Percentiles rank a stretch among this genome's conserved stretches.
These are phyloP conservation scores for Ganaspis sp. DNA, from an alignment of 1,140 invertebrate genomes.

Conservation along the genomic window DNA sequence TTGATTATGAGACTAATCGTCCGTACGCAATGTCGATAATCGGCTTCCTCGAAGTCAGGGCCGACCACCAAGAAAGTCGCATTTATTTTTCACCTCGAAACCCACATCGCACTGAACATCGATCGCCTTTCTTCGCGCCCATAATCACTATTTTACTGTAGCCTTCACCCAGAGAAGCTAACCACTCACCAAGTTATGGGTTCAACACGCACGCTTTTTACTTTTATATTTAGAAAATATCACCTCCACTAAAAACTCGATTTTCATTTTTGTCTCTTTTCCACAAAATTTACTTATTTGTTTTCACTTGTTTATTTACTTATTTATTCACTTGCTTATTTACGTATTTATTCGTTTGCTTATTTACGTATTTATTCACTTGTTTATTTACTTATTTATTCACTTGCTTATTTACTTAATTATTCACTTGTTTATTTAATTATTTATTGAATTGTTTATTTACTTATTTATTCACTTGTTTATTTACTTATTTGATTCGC, in stretches of 20 bases:
- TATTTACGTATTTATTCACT: too few relatives aligned
- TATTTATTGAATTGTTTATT: too few relatives aligned
- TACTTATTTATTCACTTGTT: too few relatives aligned
- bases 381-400: too few relatives aligned
- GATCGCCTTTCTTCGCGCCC: slow-evolving; percentile 25
- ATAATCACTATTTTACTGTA: slow-evolving; percentile 21
- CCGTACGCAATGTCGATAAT: not conserved
- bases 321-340: too few relatives aligned
- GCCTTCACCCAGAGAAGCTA: slow-evolving; percentile 22
- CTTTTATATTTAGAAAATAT: not conserved
- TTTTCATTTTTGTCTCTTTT: not conserved
- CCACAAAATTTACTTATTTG: too few relatives aligned
- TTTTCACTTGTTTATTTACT: too few relatives aligned
- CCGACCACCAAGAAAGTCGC: not conserved
- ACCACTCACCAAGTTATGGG: slow-evolving; percentile 14
- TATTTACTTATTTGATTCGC: too few relatives aligned
- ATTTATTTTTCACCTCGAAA: slow-evolving; percentile 27
- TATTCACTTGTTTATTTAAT: too few relatives aligned
- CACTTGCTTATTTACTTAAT: too few relatives aligned
- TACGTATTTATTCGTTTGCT: too few relatives aligned
- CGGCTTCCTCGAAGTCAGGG: not conserved
- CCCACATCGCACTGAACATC: not conserved
- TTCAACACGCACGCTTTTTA: slow-evolving; percentile 1
- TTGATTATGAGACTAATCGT: not conserved
- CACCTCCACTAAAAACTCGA: too few relatives aligned